These are phyloP conservation scores for Smutsia gigantea DNA, from an alignment of 2,797 vertebrate species.

Conservation along the genomic window DNA sequence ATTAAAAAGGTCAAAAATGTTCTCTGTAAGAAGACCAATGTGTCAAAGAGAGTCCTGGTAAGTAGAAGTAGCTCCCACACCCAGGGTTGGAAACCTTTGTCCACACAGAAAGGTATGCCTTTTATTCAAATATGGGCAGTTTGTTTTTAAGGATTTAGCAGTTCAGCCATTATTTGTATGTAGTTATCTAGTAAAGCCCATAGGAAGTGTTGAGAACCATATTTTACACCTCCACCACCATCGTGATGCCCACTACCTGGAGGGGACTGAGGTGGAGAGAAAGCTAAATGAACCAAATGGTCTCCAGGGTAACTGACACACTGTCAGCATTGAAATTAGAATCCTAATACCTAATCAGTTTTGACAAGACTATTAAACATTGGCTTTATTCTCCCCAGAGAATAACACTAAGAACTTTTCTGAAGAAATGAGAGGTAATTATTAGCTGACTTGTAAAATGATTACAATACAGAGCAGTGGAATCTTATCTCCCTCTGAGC, in stretches of 20 bases:
- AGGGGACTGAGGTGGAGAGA: not conserved
- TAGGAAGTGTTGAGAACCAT: conserved; percentile 34
- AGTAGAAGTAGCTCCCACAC: conserved; percentile 19
- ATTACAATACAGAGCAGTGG: not conserved
- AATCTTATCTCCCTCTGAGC: conserved; percentile 21
- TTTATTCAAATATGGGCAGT: conserved; percentile 50
- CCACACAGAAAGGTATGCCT: conserved; percentile 44
- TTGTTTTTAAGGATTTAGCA: conserved; percentile 21
- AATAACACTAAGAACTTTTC: conserved; percentile 41
- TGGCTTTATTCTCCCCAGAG: conserved; percentile 54
- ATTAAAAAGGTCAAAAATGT: conserved; percentile 42
- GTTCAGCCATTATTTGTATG: conserved; percentile 55
- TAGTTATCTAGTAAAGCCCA: conserved; percentile 1
- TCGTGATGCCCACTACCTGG: not conserved
- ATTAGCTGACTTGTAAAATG: conserved; percentile 54
- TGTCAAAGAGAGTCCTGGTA: conserved; percentile 56
- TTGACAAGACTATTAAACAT: conserved; percentile 43
- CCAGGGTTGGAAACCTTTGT: conserved; percentile 5
- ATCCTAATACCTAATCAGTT: conserved; percentile 43
- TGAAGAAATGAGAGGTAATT: conserved; percentile 43
- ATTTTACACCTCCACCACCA: not conserved
- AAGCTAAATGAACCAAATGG: conserved; percentile 41
- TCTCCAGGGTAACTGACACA: conserved; percentile 50
- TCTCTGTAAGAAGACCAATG: conserved; percentile 51
- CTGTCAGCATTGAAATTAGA: conserved; percentile 52